A percentile compares a stretch with the other conserved stretches of the same genome.
These are phyloP conservation scores for Drosophila pegasa DNA, from an alignment of 2,888 invertebrate genomes.

Conservation along the genomic window DNA sequence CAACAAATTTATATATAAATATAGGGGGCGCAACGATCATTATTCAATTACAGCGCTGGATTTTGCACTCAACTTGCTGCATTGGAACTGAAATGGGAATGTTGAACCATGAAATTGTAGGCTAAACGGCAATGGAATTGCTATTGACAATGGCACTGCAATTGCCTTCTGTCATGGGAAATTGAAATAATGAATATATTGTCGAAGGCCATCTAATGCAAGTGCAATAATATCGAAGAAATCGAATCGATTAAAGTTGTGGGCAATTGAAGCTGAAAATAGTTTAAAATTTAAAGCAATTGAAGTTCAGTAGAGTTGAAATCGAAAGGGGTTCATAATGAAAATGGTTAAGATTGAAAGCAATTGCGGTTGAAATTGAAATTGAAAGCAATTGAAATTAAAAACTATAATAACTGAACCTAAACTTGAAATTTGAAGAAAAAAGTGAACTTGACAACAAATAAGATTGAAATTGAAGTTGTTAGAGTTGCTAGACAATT, in stretches of 20 bases:
- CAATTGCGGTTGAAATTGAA: background rate
- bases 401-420: no score
- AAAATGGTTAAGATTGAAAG: background rate
- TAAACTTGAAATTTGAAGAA: no score
- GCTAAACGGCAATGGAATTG: constrained; percentile 20
- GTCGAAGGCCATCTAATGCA: background rate
- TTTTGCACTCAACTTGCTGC: constrained; percentile 20
- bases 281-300: background rate
- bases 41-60: constrained; percentile 50
- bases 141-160: constrained; percentile 8
- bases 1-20: constrained; percentile 7
- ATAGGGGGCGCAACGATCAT: constrained; percentile 49
- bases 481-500: no score
- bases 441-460: no score
- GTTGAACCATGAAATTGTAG: constrained; percentile 31
- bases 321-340: background rate
- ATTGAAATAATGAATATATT: background rate
- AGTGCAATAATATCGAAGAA: background rate
- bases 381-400: background rate
- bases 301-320: background rate
- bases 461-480: no score
- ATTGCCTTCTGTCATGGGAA: constrained; percentile 7
- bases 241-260: background rate
- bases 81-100: constrained; percentile 31
- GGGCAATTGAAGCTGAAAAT: background rate